phyloP scores from a whole-genome alignment of 1,140 invertebrate species.

The Theocolax elegans region DNA sequence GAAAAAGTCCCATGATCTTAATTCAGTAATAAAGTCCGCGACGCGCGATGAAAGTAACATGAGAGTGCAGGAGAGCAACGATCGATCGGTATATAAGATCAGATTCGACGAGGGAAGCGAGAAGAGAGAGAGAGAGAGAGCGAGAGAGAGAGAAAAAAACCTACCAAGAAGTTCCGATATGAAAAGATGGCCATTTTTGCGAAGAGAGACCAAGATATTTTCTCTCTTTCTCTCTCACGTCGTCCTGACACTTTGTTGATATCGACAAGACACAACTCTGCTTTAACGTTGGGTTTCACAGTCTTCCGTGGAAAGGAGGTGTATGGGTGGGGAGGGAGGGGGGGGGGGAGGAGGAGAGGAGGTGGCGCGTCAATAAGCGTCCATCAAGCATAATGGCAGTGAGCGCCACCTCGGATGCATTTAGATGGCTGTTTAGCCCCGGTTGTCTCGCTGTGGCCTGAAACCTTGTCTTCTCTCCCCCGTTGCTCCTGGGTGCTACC shows the following conservation, averaged over 20 bases:
- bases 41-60: conserved; percentile 32
- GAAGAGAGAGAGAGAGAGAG: too few relatives aligned
- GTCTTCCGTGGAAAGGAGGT: background rate
- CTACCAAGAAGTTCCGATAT: conserved; percentile 26
- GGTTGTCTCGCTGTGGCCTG: conserved; percentile 52
- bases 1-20: conserved; percentile 19
- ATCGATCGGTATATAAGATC: conserved; percentile 13
- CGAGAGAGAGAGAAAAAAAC: too few relatives aligned
- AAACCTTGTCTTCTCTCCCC: conserved; percentile 45
- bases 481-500: conserved; percentile 10
- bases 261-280: background rate
- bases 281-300: background rate
- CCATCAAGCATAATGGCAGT: conserved; percentile 69
- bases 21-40: conserved; percentile 30
- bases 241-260: conserved; percentile 48
- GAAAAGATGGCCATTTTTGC: conserved; percentile 17
- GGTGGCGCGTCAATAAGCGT: conserved; percentile 68
- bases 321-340: conserved; percentile 45
- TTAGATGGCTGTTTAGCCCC: conserved; percentile 69
- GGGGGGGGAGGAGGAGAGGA: conserved; percentile 39
- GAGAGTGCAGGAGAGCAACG: background rate
- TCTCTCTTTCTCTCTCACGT: conserved; percentile 20
- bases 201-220: background rate
- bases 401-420: conserved; percentile 69
- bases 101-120: conserved; percentile 35